Conservation (phyloP, 2,888 invertebrate genomes). For the Aporophyla lueneburgensis region DNA sequence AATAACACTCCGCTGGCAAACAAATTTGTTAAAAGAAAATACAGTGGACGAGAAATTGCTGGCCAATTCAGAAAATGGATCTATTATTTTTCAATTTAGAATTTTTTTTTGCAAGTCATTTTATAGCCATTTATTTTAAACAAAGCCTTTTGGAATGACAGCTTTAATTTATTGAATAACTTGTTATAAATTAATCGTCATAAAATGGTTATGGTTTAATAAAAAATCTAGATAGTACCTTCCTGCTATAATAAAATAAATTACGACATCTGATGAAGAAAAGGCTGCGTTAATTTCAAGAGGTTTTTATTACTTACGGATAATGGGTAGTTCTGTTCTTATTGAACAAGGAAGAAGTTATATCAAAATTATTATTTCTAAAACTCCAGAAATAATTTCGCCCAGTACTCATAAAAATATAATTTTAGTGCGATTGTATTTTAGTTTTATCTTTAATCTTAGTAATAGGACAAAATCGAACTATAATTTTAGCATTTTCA, state of each 20-base stretch:
- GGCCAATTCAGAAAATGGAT: conserved; percentile 33
- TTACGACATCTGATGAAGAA: background rate
- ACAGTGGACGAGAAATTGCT: conserved; percentile 15
- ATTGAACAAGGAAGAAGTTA: background rate
- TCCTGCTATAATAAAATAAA: background rate
- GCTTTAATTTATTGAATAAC: conserved; percentile 17
- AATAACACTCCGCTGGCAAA: conserved; percentile 56
- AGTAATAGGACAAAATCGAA: no score
- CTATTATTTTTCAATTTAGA: conserved; percentile 48
- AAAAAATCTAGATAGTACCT: background rate
- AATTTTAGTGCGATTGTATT: background rate
- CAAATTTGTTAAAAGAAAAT: conserved; percentile 55
- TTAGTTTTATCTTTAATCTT: background rate
- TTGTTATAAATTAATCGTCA: background rate
- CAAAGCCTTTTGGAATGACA: conserved; percentile 4
- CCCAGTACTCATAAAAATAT: background rate
- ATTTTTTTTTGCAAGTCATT: conserved; percentile 28
- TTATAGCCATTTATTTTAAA: conserved; percentile 26
- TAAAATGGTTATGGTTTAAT: background rate
- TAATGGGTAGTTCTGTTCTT: background rate
- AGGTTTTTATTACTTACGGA: background rate
- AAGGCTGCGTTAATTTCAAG: background rate
- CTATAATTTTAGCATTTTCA: no score
- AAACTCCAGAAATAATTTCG: background rate
- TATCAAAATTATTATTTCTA: background rate